phyloP scores from a whole-genome alignment of 1,140 invertebrate genomes.

The Drosophila burlai region DNA sequence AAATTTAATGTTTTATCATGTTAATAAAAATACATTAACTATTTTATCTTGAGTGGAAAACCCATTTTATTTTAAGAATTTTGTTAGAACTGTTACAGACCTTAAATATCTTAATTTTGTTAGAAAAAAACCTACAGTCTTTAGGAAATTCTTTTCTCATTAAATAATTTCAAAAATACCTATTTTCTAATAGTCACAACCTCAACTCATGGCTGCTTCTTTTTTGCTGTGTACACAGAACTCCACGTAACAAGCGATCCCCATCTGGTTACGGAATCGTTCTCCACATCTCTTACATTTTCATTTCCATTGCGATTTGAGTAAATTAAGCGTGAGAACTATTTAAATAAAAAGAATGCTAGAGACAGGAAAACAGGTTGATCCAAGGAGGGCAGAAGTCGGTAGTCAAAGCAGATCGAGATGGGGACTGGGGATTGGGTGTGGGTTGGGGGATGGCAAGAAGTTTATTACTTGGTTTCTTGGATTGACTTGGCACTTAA shows the following conservation, averaged over 20 bases:
- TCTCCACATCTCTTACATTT: constrained; percentile 30
- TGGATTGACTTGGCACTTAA: constrained; percentile 31
- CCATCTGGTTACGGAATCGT: constrained; percentile 17
- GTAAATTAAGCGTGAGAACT: constrained; percentile 76
- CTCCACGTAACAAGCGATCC: constrained; percentile 16
- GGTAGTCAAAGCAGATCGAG: constrained; percentile 32
- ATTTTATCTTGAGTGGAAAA: too few relatives aligned
- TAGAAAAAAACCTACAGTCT: too few relatives aligned
- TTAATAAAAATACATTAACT: not conserved
- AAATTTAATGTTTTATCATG: not conserved
- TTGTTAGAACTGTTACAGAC: accelerated
- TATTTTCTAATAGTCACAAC: not conserved
- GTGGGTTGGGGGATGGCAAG: constrained; percentile 5
- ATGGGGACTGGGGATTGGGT: constrained; percentile 9
- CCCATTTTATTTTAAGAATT: not conserved
- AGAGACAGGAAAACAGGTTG: constrained; percentile 48
- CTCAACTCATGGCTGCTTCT: not conserved
- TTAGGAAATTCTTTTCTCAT: not conserved
- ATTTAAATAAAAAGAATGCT: constrained; percentile 36
- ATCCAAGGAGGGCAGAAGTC: constrained; percentile 33
- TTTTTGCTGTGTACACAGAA: constrained; percentile 15
- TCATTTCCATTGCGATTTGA: constrained; percentile 65
- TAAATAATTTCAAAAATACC: not conserved
- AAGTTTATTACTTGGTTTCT: not conserved
- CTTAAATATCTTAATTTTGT: too few relatives aligned